Evolutionary conservation across 2,797 vertebrate species (phyloP), one percentile per base, ranked within the genome.

Genomic region (Rhinogobio ventralis): DNA sequence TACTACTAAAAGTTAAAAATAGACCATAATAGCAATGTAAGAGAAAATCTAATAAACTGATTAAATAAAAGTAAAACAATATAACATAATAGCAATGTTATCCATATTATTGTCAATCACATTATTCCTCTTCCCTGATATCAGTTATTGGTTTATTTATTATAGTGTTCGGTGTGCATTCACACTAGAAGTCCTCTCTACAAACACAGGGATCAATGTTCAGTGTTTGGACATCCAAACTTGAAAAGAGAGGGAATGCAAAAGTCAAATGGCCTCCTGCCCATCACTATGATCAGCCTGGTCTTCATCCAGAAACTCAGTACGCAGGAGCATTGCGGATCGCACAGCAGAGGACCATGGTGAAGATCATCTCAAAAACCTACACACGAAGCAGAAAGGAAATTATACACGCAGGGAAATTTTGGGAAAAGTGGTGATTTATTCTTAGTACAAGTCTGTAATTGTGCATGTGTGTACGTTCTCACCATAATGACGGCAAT

Each of bases 311-410:
- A 53, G 14, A 17, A 36, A 23, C 33, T 87, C 30, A 89, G 33
- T 89, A 89, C 1, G 75, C 85, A 74, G 88, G 82, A 46, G 88
- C 53, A 45, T 87, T 87, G 53, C 86, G 88, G 55, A 89, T 78
- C 9, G 88, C 85, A 81, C 88, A 89, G 85, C 84, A 89, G 68
- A 81, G 82, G 20, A 81, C 88, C 89, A 88, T 87, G 73, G 88
- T 87, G 68, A 87, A 90, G 55, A 89, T 89, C 88, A 89, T 89
- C 82, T 89, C 85, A 64, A 89, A 88, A 30, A 87, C 55, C 87
- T 86, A 28, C 30, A 78, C 25, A 20, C 30, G 69, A n/a, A 81
- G 30, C 15, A 64, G n/a, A 68, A 19, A 77, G 45, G 64, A 67
- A 55, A 67, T 13, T 62, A 39, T 3, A 66, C 39, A 46, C 25